phyloP scores from a whole-genome alignment of 2,113 vertebrate species.

The Ctenodactylus gundi region DNA sequence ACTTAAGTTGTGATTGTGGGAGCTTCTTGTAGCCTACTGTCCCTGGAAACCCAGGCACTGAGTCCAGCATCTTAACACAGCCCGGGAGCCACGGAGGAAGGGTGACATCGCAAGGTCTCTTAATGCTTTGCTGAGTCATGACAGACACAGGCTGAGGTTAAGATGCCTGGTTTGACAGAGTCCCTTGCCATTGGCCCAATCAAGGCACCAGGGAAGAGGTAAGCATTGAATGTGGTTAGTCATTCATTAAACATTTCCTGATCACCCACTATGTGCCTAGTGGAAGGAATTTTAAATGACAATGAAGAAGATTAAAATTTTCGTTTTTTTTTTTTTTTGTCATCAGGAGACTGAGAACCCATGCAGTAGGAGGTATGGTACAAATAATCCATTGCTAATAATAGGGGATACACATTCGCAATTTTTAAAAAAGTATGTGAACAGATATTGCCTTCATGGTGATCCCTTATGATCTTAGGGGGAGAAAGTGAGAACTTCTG shows the following conservation, averaged over 20 bases:
- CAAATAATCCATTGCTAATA: background rate
- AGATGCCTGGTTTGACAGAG: background rate
- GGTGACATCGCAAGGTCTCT: background rate
- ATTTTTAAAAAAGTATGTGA: background rate
- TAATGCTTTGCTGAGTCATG: constrained; percentile 17
- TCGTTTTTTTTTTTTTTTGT: background rate
- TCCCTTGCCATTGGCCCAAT: too few species aligned
- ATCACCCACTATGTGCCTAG: background rate
- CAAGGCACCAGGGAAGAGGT: background rate
- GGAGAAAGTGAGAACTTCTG: background rate
- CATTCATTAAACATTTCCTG: background rate
- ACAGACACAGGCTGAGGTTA: background rate
- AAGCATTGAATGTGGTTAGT: background rate
- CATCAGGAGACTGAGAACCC: background rate
- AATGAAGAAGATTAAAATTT: constrained; percentile 4
- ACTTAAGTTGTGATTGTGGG: background rate
- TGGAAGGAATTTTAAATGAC: background rate
- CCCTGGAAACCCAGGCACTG: background rate
- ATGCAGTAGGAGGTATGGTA: background rate
- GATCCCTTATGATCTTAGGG: background rate
- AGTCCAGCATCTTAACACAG: background rate
- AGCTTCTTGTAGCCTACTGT: background rate
- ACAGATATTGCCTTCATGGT: background rate
- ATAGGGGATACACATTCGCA: background rate
- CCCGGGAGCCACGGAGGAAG: background rate